These are phyloP conservation scores for Hecatera dysodea DNA, from an alignment of 2,888 invertebrate genomes.

Conservation along the genomic window DNA sequence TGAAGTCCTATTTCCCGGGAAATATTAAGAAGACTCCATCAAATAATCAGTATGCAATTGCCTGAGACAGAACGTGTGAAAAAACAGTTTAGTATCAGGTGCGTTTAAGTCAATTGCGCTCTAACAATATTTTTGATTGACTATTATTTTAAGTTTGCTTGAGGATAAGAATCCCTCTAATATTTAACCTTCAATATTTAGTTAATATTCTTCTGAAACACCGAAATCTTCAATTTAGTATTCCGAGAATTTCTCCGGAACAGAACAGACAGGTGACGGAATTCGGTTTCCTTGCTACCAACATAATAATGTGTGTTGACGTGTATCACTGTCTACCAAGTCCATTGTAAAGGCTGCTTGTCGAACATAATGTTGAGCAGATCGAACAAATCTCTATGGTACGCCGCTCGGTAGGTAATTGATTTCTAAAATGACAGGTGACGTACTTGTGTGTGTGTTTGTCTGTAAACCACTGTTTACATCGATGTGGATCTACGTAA, in stretches of 20 bases:
- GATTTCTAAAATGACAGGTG: constrained; percentile 43
- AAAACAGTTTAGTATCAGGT: too few relatives aligned
- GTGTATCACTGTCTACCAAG: constrained; percentile 25
- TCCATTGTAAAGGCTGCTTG: constrained; percentile 20
- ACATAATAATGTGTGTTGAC: constrained; percentile 28
- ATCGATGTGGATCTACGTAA: neutral
- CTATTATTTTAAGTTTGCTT: too few relatives aligned
- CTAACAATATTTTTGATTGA: too few relatives aligned
- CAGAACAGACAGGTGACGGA: neutral
- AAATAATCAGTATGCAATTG: too few relatives aligned
- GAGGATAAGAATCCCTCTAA: too few relatives aligned
- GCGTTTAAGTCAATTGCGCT: too few relatives aligned
- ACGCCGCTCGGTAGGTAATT: constrained; percentile 38
- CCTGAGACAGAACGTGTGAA: too few relatives aligned
- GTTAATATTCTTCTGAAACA: neutral
- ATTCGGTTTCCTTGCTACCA: constrained; percentile 5
- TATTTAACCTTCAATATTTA: too few relatives aligned
- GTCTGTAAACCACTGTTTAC: neutral
- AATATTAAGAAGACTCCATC: too few relatives aligned
- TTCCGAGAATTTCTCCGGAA: neutral
- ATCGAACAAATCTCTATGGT: constrained; percentile 1
- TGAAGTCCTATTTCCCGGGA: too few relatives aligned
- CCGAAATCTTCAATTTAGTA: too few relatives aligned
- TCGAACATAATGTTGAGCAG: constrained; percentile 16
- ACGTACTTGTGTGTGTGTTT: constrained; percentile 7